These are phyloP conservation scores for Malurus alboscapulatus DNA, from an alignment of 2,113 vertebrate genomes.

Conservation along the genomic window DNA sequence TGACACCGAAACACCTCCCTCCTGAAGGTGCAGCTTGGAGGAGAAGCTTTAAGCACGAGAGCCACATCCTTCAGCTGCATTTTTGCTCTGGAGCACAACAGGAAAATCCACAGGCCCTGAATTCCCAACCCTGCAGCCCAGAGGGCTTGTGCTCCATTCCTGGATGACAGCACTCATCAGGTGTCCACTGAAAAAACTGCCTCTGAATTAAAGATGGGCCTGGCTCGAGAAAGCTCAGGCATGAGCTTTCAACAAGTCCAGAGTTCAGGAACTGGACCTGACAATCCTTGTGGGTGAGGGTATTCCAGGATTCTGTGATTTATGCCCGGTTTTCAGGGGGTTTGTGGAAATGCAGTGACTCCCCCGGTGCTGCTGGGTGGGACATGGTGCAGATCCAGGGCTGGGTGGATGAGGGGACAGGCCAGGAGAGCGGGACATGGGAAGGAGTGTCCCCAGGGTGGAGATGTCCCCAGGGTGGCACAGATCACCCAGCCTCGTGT, in stretches of 20 bases:
- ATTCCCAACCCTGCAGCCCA: background rate
- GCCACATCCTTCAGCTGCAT: background rate
- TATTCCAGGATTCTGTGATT: background rate
- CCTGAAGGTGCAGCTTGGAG: background rate
- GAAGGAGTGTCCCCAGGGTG: background rate
- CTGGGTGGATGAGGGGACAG: background rate
- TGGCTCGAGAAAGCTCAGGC: background rate
- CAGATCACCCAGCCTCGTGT: background rate
- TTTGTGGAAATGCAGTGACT: background rate
- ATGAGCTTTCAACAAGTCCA: background rate
- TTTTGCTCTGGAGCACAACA: background rate
- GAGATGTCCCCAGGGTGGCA: background rate
- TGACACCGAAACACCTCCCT: fast-evolving
- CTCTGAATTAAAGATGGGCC: background rate
- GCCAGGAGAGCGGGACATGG: background rate
- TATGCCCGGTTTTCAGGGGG: background rate
- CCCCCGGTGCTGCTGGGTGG: background rate
- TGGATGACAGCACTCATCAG: background rate
- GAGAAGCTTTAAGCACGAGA: background rate
- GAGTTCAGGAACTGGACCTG: background rate
- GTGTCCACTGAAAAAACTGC: background rate
- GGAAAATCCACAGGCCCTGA: background rate
- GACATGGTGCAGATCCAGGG: background rate
- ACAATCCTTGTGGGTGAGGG: background rate
- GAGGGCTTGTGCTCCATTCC: fast-evolving